These are phyloP conservation scores for Sus cebifrons DNA, from an alignment of 2,797 vertebrate genomes.

Conservation along the genomic window DNA sequence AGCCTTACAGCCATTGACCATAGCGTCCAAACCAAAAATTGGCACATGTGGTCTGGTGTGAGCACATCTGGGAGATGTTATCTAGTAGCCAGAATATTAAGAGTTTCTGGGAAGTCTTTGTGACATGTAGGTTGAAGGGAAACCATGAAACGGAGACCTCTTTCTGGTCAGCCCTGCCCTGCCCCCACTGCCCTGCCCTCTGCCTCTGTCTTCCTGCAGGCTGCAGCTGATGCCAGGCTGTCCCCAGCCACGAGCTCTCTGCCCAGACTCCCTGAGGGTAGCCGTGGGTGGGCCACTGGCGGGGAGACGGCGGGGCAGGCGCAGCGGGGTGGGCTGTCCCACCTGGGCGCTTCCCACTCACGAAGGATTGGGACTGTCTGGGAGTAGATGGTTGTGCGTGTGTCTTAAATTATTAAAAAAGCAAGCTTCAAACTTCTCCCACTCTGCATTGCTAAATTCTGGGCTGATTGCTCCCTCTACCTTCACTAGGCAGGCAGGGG, in stretches of 20 bases:
- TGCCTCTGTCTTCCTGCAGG: slow-evolving; percentile 7
- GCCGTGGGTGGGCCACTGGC: neutral
- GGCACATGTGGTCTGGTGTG: neutral
- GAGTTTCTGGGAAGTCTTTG: slow-evolving; percentile 60
- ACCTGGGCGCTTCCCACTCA: neutral
- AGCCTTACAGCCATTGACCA: neutral
- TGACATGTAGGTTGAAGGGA: neutral
- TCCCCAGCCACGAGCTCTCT: slow-evolving; percentile 54
- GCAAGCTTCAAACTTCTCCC: neutral
- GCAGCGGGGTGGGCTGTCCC: neutral
- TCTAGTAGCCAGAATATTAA: slow-evolving; percentile 60
- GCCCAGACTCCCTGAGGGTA: slow-evolving; percentile 57
- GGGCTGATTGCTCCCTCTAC: neutral
- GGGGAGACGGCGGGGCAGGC: neutral
- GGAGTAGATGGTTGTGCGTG: neutral
- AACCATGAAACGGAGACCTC: neutral
- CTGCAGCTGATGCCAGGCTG: slow-evolving; percentile 61
- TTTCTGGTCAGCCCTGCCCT: neutral
- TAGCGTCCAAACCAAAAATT: neutral
- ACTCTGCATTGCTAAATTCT: neutral
- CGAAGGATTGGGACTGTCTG: neutral
- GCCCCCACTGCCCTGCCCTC: accelerated
- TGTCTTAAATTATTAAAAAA: slow-evolving; percentile 89
- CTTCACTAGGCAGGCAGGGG: neutral
- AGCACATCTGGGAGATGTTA: neutral